These are phyloP conservation scores for Linepithema humile DNA, from an alignment of 1,140 invertebrate species.

Conservation along the genomic window DNA sequence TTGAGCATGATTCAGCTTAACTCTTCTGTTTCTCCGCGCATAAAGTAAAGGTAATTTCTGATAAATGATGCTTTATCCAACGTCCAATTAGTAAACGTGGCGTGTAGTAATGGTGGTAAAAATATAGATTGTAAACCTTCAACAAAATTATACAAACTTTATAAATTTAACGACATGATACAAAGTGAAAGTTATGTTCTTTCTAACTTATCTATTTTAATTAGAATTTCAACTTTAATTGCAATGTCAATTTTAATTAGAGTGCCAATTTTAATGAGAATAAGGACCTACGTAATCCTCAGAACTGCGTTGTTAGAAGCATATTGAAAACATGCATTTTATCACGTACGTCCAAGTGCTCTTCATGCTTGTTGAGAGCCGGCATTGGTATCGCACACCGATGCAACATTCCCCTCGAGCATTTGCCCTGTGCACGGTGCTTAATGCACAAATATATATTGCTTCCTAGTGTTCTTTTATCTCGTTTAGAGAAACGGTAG, in stretches of 20 bases:
- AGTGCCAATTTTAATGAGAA: constrained; percentile 10
- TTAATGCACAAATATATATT: constrained; percentile 50
- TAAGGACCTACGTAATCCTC: background rate
- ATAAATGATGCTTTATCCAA: constrained; percentile 47
- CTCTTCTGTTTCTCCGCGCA: constrained; percentile 49
- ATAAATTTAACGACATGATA: background rate
- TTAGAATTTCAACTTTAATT: too few relatives aligned
- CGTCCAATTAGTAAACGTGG: constrained; percentile 43
- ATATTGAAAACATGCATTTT: constrained; percentile 22
- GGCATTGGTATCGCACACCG: background rate
- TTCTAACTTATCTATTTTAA: background rate
- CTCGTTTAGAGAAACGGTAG: constrained; percentile 34
- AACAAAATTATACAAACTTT: background rate
- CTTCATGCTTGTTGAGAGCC: background rate
- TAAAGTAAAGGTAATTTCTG: constrained; percentile 53
- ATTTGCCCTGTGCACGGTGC: constrained; percentile 27
- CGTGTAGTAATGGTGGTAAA: background rate
- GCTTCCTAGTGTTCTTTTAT: constrained; percentile 19
- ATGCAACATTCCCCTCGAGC: constrained; percentile 34
- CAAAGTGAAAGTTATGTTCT: background rate
- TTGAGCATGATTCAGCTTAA: constrained; percentile 55
- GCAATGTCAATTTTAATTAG: too few relatives aligned
- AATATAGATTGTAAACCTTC: background rate
- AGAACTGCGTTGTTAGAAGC: background rate
- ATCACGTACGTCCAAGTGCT: background rate